These are phyloP conservation scores for Alligator mississippiensis DNA, from an alignment of 2,113 vertebrate species.

Conservation along the genomic window DNA sequence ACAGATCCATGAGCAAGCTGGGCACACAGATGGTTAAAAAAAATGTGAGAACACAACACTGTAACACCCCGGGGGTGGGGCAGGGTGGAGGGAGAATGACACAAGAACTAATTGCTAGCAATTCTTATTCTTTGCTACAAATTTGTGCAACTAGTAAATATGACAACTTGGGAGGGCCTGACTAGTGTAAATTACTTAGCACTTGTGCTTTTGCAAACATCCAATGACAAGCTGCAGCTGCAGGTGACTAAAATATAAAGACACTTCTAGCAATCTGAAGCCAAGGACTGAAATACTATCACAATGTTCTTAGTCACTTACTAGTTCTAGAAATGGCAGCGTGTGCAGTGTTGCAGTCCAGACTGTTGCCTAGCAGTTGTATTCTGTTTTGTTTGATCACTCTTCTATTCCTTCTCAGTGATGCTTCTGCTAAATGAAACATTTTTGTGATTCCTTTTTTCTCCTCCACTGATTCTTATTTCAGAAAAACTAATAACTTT, in stretches of 20 bases:
- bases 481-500: not conserved
- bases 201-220: not conserved
- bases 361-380: not conserved
- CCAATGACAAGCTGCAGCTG: slow-evolving; percentile 25
- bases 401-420: not conserved
- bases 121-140: not conserved
- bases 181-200: rapidly evolving
- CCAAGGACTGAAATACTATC: slow-evolving; percentile 27
- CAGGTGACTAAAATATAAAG: not conserved
- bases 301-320: not conserved
- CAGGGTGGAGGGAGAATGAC: too few relatives aligned
- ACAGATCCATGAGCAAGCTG: not conserved
- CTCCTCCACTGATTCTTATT: not conserved
- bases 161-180: not conserved
- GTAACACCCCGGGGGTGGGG: not conserved
- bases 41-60: slow-evolving; percentile 17
- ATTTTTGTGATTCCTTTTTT: not conserved
- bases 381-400: slow-evolving; percentile 31
- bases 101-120: not conserved
- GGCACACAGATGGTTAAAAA: not conserved
- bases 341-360: rapidly evolving
- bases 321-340: not conserved
- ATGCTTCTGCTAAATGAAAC: not conserved
- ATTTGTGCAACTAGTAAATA: not conserved
- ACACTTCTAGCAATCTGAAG: not conserved